Evolutionary conservation across 2,797 vertebrate species (phyloP), one percentile per base, ranked within the genome.

Genomic region (Australoheros facetus): DNA sequence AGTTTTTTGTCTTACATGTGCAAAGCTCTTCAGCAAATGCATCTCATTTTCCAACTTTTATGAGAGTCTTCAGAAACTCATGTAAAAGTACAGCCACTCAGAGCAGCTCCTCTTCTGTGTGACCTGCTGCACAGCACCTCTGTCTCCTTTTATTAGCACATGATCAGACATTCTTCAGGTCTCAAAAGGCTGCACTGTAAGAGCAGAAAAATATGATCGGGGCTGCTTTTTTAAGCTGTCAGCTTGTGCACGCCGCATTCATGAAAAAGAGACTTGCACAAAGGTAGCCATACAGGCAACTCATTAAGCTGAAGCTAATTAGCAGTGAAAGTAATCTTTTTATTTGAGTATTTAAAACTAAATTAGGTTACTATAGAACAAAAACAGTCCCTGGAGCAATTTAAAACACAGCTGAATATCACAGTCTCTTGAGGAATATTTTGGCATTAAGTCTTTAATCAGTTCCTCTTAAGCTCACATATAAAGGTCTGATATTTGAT

Each of bases 131-230:
- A 75, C 55, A 37, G 80, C 62, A 42, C 64, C 75, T 79, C 48
- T 14, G 30, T 82, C 77, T 77, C 28, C 57, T 86, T 75, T 84
- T 74, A 81, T 86, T 73, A 74, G 70, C 79, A 70, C 57, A 86
- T 84, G 75, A 90, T 84, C 69, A 81, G 70, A 89, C 84, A 81
- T 62, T 80, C 82, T 85, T 70, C 13, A 48, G 54, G 56, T 85
- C 80, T 88, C 82, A 76, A 45, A 79, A 81, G 81, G 80, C 75
- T 75, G 60, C 56, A 39, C 11, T 58, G 88, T 48, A 75, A 82
- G 80, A 39, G 71, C 80, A 84, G 45, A 69, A 82, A 78, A 80
- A 81, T 73, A 83, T 69, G 72, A 86, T 78, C 42, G 45, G 71
- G 45, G 59, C 64, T 53, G 71, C 56, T 51, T 75, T 82, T 78